Evolutionary conservation across 2,797 vertebrate genomes (phyloP).

Genomic region (Lepidocolaptes lacrymiger): DNA sequence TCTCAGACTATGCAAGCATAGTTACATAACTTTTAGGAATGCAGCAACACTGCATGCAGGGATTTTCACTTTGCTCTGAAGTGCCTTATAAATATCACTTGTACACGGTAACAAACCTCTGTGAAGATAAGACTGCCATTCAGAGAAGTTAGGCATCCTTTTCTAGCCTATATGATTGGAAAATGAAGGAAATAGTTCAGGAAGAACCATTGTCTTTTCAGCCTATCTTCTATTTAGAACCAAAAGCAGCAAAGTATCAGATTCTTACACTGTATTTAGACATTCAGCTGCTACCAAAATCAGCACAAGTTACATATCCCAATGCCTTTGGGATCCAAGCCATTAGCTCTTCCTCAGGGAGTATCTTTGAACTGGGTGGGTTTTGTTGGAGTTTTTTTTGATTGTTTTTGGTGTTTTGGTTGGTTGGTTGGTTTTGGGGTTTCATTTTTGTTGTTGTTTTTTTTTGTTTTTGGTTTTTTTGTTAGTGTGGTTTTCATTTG

Average conservation of each 20-base stretch:
- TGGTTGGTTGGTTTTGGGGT: too few species aligned
- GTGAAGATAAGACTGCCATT: fast-evolving
- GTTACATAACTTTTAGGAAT: neutral
- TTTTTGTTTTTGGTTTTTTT: too few species aligned
- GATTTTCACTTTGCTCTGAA: neutral
- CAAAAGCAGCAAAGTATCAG: neutral
- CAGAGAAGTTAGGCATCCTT: neutral
- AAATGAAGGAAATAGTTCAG: neutral
- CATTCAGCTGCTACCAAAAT: neutral
- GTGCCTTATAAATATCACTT: neutral
- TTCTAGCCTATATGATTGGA: neutral
- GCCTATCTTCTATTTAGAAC: neutral
- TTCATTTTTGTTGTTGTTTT: too few species aligned
- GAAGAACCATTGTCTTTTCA: neutral
- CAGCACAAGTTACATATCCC: neutral
- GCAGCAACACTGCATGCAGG: neutral
- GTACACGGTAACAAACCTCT: neutral
- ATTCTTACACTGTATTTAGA: neutral
- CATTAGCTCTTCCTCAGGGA: neutral
- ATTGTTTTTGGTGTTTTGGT: neutral
- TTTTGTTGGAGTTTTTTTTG: too few species aligned
- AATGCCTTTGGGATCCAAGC: neutral
- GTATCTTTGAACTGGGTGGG: neutral
- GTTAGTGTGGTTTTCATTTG: neutral
- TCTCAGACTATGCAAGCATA: neutral